Conservation (phyloP, 2,113 vertebrate species). For the Protomyctophum bolini region DNA sequence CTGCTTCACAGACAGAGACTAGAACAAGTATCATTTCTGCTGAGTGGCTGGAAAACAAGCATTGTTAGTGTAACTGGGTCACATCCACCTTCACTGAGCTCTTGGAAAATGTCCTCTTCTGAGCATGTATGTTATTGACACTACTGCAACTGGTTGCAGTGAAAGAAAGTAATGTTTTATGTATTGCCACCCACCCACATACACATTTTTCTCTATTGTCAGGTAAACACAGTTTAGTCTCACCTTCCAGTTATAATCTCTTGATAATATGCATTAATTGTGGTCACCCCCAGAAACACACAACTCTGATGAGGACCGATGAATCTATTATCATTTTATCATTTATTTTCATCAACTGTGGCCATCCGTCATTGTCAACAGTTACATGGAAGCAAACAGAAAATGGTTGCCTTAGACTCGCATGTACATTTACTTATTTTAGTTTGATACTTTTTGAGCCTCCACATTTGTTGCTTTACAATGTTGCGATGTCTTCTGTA, state of each 20-base stretch:
- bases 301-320: conserved; percentile 38
- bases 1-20: conserved; percentile 16
- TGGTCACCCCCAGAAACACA: conserved; percentile 62
- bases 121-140: conserved; percentile 47
- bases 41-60: conserved; percentile 53
- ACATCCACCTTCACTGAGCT: conserved; percentile 31
- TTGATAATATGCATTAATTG: conserved; percentile 17
- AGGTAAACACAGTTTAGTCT: conserved; percentile 43
- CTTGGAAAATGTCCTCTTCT: conserved; percentile 32
- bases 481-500: conserved; percentile 64
- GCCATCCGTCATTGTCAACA: conserved; percentile 45
- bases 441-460: conserved; percentile 58
- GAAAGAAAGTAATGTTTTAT: conserved; percentile 42
- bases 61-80: conserved; percentile 34
- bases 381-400: conserved; percentile 67
- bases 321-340: conserved; percentile 35
- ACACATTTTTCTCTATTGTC: conserved; percentile 17
- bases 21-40: conserved; percentile 50
- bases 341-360: conserved; percentile 26
- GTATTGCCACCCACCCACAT: not conserved
- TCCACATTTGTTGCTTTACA: conserved; percentile 64
- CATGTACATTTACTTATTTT: conserved; percentile 67
- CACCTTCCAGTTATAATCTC: conserved; percentile 38
- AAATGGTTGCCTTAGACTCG: conserved; percentile 79
- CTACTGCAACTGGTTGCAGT: conserved; percentile 75